These are phyloP conservation scores for Zophobas morio DNA, from an alignment of 1,140 invertebrate genomes.

Conservation along the genomic window DNA sequence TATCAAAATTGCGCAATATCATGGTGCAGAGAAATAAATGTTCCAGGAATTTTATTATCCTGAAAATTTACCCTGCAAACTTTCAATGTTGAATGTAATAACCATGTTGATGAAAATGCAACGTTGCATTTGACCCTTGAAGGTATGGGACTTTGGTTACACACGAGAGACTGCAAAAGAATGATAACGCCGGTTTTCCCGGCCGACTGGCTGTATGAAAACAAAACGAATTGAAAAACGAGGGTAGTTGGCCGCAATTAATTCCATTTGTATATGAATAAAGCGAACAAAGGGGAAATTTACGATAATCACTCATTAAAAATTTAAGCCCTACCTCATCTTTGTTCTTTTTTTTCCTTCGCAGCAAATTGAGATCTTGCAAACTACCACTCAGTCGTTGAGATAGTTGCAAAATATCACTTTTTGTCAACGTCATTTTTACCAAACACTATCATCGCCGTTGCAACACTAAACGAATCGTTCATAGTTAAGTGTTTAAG, in stretches of 20 bases:
- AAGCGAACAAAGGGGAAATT: not conserved
- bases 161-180: not conserved
- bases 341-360: constrained; percentile 52
- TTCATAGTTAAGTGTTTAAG: constrained; percentile 31
- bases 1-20: no score
- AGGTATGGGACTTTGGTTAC: not conserved
- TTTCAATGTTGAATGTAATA: not conserved
- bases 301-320: constrained; percentile 7
- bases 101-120: not conserved
- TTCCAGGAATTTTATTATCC: no score
- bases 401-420: constrained; percentile 51
- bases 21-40: no score
- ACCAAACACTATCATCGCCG: not conserved
- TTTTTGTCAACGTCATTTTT: constrained; percentile 45
- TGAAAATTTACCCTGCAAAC: not conserved
- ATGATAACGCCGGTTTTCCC: not conserved
- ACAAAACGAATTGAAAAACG: constrained; percentile 22
- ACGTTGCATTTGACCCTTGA: not conserved
- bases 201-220: not conserved
- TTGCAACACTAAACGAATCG: constrained; percentile 21
- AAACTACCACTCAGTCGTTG: constrained; percentile 57
- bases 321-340: constrained; percentile 55
- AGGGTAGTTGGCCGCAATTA: constrained; percentile 3
- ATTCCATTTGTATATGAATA: not conserved
- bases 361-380: constrained; percentile 56